Evolutionary conservation across 1,140 invertebrate genomes (phyloP).

Genomic region (Drosophila lacertosa): DNA sequence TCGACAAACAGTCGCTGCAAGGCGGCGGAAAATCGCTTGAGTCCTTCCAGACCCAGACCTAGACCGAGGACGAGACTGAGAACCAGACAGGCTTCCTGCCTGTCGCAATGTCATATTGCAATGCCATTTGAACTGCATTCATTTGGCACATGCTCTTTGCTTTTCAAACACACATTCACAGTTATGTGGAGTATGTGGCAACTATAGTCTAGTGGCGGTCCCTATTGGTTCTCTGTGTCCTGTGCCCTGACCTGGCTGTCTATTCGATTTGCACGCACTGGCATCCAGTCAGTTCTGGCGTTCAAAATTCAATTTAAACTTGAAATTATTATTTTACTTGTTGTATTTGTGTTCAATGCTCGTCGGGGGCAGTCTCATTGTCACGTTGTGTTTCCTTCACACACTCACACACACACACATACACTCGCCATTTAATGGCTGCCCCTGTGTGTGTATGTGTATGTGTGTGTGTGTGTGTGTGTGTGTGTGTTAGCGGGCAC

Average conservation of each 20-base stretch:
- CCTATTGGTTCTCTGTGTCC: neutral
- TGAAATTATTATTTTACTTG: constrained; percentile 78
- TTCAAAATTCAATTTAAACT: constrained; percentile 72
- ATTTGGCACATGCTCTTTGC: constrained; percentile 63
- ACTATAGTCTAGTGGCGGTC: constrained; percentile 5
- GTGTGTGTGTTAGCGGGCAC: constrained; percentile 31
- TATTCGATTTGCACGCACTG: constrained; percentile 65
- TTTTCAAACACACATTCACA: constrained; percentile 41
- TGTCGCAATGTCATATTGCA: constrained; percentile 70
- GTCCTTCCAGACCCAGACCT: neutral
- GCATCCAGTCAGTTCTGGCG: constrained; percentile 45
- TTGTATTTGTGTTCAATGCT: constrained; percentile 42
- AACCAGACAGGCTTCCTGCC: neutral
- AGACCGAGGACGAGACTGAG: neutral
- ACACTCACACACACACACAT: neutral
- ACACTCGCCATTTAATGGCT: neutral
- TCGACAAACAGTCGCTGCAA: constrained; percentile 62
- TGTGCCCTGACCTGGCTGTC: constrained; percentile 5
- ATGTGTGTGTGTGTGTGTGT: constrained; percentile 2
- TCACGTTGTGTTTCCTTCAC: constrained; percentile 23
- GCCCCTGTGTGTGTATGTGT: constrained; percentile 3
- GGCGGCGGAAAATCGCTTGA: constrained; percentile 67
- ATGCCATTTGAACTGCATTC: constrained; percentile 68
- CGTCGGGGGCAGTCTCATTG: constrained; percentile 28
- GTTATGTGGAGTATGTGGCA: constrained; percentile 18